Base-by-base conservation (phyloP, 2,888 invertebrate species). In the Drosophila rubida region DNA sequence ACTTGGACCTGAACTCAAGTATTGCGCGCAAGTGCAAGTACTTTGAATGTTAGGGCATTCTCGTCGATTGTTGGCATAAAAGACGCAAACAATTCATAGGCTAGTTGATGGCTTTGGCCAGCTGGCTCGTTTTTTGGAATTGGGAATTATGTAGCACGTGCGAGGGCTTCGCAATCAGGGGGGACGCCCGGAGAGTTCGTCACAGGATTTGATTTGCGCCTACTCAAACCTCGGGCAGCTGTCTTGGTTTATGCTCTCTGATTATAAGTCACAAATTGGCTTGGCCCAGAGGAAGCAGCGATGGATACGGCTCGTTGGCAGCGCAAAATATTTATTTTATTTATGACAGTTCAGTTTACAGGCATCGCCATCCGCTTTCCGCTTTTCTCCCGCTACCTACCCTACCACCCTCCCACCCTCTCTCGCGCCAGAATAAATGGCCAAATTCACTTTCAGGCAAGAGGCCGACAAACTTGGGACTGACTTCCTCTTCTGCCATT, bases 201-300 rank as follows among this genome's bases (percentile, higher is more conserved):
- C 74, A 63, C 63, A 55, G 74, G 70, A 74, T 74, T 75, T 76
- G 74, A 77, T 76, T 77, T 75, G 68, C 60, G 76, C 60, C 68
- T 68, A 30, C 51, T 13, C 9, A 14, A 32, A 44, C 54, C 73
- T 62, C 48, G 11, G 48, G 55, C 57, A 45, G 64, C 55, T 54
- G 45, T 49, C 44, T 57, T 51, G 54, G 58, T 32, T 55, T 46
- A 58, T 49, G 64, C 55, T 45, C 58, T 53, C 74, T 73, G 74
- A 69, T 73, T 73, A 73, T 51, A 57, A 42, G 55, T 59, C 74
- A 69, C 74, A 64, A 73, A 73, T 73, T 73, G 73, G 63, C 73
- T 53, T 22, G 44, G 73, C 25, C 39, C 48, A 14, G 27, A 59
- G 59, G 53, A 44, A 48, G 8, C 30, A 6, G 30, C 16, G 39